These are phyloP conservation scores for Synergus umbraculus DNA, from an alignment of 2,888 invertebrate species.

Conservation along the genomic window DNA sequence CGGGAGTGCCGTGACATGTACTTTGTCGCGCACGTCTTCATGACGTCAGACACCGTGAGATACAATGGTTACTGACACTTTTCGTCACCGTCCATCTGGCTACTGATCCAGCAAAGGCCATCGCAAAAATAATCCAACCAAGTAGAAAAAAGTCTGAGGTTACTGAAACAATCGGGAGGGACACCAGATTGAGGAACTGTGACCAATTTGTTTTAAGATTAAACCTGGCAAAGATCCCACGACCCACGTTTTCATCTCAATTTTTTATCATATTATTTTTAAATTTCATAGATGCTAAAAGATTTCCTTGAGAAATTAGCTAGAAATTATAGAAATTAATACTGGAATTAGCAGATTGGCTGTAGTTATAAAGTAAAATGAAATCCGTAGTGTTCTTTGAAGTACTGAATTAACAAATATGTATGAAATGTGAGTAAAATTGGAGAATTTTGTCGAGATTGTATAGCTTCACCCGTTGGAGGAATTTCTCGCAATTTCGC, in stretches of 20 bases:
- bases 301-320: too few species aligned
- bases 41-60: slow-evolving; percentile 68
- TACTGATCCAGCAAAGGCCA: slow-evolving; percentile 40
- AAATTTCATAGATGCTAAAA: too few species aligned
- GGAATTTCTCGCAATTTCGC: background rate
- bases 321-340: too few species aligned
- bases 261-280: background rate
- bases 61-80: slow-evolving; percentile 48
- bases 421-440: background rate
- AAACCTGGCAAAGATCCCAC: background rate
- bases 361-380: too few species aligned
- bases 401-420: background rate
- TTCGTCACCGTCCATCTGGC: slow-evolving; percentile 41
- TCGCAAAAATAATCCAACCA: background rate
- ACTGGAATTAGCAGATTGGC: too few species aligned
- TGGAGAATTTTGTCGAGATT: background rate
- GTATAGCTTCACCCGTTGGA: background rate
- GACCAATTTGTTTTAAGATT: background rate
- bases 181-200: background rate
- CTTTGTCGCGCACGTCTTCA: slow-evolving; percentile 71
- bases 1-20: slow-evolving; percentile 74
- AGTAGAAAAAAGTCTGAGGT: slow-evolving; percentile 3
- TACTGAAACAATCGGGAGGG: slow-evolving; percentile 4
- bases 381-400: too few species aligned
- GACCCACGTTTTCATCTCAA: background rate